Base-by-base conservation (phyloP, 2,888 invertebrate species). In the Heliconius cydno region DNA sequence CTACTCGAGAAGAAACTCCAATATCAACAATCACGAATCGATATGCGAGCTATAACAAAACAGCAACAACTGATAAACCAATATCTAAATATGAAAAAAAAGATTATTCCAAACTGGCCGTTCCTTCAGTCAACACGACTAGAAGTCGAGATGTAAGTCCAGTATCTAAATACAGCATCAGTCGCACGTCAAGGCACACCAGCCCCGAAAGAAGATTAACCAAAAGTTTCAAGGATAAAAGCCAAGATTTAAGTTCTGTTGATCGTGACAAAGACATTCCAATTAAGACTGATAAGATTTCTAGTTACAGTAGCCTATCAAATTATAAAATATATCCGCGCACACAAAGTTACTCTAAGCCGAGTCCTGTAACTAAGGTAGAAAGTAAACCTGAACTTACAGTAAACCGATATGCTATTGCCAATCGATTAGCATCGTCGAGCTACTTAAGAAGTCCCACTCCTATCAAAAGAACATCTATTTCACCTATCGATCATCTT, bases 131-230 rank as follows among this genome's bases (percentile, higher is more conserved):
- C 7, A 91, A 89, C 34, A 90, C 88, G 4, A 91, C 86, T 63
- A 91, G 91, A 86, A 96, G 95, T 82, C 92, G 96, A 85, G 96
- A 96, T 85, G 95, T 96, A 5, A 96, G 96, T 87, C 96, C 96
- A 6, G 91, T 94, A 77, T 92, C 93, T 65, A 94, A 94, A 86
- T 95, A 94, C 82, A 91, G 90, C 85, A 86, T 93, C 82, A 93
- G 88, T 83, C 88, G 92, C 86, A 85, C 92, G 78, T 92, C 96
- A 30, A 91, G 95, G 81, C 95, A 95, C 78, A 87, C 94, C 10
- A 95, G 96, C 86, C 96, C 96, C 19, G 95, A 94, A 38, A 92
- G 94, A 84, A 91, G 90, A 88, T 86, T 86, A 68, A 86, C 88
- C 12, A 94, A 92, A 87, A 90, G 82, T 83, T 90, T 86, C 80